A percentile compares a stretch with the other conserved stretches of the same genome.
Conservation (phyloP, 2,888 invertebrate species). For the Lobophora halterata region DNA sequence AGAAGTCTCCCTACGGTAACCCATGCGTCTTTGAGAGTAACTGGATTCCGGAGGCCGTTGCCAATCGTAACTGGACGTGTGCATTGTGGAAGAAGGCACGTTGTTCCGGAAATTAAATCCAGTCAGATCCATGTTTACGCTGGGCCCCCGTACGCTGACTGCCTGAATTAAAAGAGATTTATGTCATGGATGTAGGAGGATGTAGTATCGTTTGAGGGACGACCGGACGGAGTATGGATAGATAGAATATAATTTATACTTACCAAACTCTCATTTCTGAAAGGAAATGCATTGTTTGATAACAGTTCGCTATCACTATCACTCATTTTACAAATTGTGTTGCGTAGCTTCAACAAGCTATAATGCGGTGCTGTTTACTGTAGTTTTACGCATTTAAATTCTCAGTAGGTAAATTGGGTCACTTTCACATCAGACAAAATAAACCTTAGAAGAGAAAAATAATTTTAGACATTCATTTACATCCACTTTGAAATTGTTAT, state of each 20-base stretch:
- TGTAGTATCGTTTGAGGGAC: too few relatives aligned
- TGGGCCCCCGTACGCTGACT: slow-evolving; percentile 50
- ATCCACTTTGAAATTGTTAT: too few relatives aligned
- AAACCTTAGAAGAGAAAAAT: too few relatives aligned
- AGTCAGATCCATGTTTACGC: slow-evolving; percentile 42
- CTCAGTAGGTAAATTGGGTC: too few relatives aligned
- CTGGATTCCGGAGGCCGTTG: slow-evolving; percentile 39
- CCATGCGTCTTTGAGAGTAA: slow-evolving; percentile 47
- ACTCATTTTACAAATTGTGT: slow-evolving; percentile 32
- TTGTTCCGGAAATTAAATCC: slow-evolving; percentile 46
- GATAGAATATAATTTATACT: slow-evolving; percentile 33
- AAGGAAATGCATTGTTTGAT: slow-evolving; percentile 42
- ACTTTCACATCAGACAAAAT: too few relatives aligned
- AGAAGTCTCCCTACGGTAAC: slow-evolving; percentile 50
- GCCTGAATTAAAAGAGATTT: slow-evolving; percentile 42
- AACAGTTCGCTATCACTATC: slow-evolving; percentile 51
- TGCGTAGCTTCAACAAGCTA: too few relatives aligned
- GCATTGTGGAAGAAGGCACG: slow-evolving; percentile 45
- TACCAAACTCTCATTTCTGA: slow-evolving; percentile 50
- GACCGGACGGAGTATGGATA: too few relatives aligned
- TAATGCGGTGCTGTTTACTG: too few relatives aligned
- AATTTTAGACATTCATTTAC: too few relatives aligned
- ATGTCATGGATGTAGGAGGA: too few relatives aligned
- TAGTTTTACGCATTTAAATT: too few relatives aligned
- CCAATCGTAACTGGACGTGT: slow-evolving; percentile 42